Percentiles rank a stretch among this genome's conserved stretches.
phyloP scores from a whole-genome alignment of 1,140 invertebrate species.

The Dendroctonus valens region DNA sequence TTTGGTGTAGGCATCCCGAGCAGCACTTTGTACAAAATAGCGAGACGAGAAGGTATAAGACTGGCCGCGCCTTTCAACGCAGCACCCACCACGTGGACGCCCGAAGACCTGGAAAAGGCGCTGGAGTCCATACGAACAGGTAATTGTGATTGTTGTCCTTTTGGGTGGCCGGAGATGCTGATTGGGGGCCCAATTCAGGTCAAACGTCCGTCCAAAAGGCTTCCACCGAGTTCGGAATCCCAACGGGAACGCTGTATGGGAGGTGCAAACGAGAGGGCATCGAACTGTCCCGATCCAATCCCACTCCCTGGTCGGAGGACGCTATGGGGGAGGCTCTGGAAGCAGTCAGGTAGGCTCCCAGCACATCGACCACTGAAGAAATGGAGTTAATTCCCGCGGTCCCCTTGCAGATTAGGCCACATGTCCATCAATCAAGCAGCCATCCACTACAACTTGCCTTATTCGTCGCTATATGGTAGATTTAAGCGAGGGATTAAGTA shows the following conservation, averaged over 20 bases:
- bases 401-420: constrained; percentile 68
- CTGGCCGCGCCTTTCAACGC: constrained; percentile 85
- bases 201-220: constrained; percentile 83
- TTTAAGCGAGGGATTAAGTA: constrained; percentile 74
- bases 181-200: constrained; percentile 41
- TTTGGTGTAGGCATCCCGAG: constrained; percentile 69
- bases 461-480: constrained; percentile 83
- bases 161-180: background rate
- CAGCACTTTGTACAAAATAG: constrained; percentile 87
- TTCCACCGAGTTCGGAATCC: constrained; percentile 80
- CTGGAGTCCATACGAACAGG: constrained; percentile 76
- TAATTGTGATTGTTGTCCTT: background rate
- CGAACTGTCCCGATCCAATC: constrained; percentile 78
- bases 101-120: constrained; percentile 77
- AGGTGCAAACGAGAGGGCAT: constrained; percentile 86
- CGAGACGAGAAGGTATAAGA: constrained; percentile 81
- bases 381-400: background rate
- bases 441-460: constrained; percentile 88
- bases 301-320: constrained; percentile 86
- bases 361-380: too few relatives aligned
- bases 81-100: constrained; percentile 84
- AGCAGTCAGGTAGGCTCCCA: constrained; percentile 67
- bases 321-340: constrained; percentile 86
- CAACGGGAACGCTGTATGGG: constrained; percentile 80
- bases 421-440: constrained; percentile 92